Percentiles rank a stretch among this genome's conserved stretches.
Evolutionary conservation across 2,888 invertebrate genomes (phyloP).

Genomic region (Ashinkailepas kermadecensis): DNA sequence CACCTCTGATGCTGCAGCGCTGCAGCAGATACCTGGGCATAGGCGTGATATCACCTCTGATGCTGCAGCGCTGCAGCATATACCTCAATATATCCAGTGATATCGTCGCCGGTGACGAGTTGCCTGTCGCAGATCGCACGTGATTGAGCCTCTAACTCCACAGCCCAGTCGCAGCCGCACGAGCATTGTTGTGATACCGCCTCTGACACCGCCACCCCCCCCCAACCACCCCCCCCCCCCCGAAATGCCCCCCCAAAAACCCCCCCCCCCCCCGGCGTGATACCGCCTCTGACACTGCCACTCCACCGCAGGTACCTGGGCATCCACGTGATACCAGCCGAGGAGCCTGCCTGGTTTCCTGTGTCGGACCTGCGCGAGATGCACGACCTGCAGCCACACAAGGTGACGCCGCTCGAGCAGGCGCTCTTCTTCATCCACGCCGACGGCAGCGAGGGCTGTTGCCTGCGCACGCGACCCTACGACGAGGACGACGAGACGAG

Average conservation of each 20-base stretch:
- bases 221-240: too few species aligned
- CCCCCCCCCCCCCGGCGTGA: neutral
- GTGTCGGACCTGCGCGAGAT: constrained; percentile 79
- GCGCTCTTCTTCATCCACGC: constrained; percentile 69
- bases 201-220: constrained; percentile 33
- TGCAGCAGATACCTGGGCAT: too few species aligned
- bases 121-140: too few species aligned
- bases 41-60: too few species aligned
- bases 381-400: constrained; percentile 77
- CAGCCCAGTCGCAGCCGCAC: too few species aligned
- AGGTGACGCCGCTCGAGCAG: constrained; percentile 48
- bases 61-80: too few species aligned
- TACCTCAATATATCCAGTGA: too few species aligned
- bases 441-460: neutral
- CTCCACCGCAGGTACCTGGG: constrained; percentile 60
- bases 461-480: neutral
- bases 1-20: too few species aligned
- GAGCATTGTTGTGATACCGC: too few species aligned
- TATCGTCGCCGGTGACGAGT: too few species aligned
- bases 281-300: constrained; percentile 31
- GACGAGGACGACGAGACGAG: neutral
- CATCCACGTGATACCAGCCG: constrained; percentile 71
- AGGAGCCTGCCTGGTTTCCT: constrained; percentile 88
- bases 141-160: too few species aligned
- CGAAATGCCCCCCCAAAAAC: too few species aligned